Evolutionary conservation across 2,797 vertebrate genomes (phyloP), one percentile per base, ranked within the genome.

Genomic region (Galagoides demidoff): DNA sequence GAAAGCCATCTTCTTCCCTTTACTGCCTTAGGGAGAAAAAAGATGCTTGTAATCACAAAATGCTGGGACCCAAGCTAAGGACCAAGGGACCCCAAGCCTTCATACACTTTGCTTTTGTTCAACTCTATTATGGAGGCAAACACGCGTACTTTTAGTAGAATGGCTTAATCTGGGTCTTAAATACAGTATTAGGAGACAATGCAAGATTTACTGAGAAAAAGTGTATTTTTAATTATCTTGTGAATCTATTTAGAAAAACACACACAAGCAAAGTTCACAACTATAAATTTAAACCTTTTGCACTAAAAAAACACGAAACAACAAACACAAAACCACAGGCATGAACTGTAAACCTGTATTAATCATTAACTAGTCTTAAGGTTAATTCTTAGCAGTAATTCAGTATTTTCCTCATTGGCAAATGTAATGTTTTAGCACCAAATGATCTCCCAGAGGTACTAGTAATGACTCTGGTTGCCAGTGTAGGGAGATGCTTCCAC

Each of bases 161-260:
- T 85, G 71, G 82, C 95, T 96, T 23, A 8, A 76, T 39, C 95
- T 92, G 55, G 63, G 70, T 88, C 90, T 96, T 95, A 94, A 94
- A 93, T 52, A 97, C 39, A 97, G 92, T 23, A 97, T 64, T 34
- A 96, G 98, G 98, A 98, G 98, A 98, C 98, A 98, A 98, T 97
- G 98, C 97, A 96, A 98, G 98, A 96, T 96, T 98, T 98, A 98
- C 97, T 98, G 97, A 97, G 97, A 97, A 98, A 97, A 98, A 98
- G 98, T 98, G 98, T 98, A 97, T 96, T 98, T 99, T 98, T 98
- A 98, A 98, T 98, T 95, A 97, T 98, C 98, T 98, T 97, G 98
- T 98, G 98, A 98, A 98, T 98, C 98, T 98, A 98, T 98, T 98
- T 98, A 98, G 97, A 98, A 98, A 99, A 98, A 98, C 98, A 98